These are phyloP conservation scores for Onychomys arenicola DNA, from an alignment of 2,797 vertebrate genomes.

Conservation along the genomic window DNA sequence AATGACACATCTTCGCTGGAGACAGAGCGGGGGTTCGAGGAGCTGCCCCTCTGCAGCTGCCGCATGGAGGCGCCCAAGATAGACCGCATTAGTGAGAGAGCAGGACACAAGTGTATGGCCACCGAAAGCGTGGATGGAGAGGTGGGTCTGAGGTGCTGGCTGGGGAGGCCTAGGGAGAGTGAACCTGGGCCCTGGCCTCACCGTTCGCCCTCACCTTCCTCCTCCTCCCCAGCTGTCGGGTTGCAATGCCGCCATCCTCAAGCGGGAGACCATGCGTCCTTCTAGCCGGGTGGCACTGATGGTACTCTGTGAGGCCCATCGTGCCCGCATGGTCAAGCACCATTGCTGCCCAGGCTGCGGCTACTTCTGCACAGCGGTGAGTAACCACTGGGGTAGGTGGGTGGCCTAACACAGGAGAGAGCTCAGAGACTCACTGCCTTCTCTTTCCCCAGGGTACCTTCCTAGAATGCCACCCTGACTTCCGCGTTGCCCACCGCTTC, in stretches of 20 bases:
- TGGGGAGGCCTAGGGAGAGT: not conserved
- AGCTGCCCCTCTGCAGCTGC: conserved; percentile 95
- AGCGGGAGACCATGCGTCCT: conserved; percentile 95
- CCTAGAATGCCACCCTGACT: conserved; percentile 95
- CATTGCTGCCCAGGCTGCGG: conserved; percentile 97
- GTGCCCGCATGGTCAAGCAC: conserved; percentile 96
- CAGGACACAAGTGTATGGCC: conserved; percentile 94
- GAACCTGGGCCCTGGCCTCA: not conserved
- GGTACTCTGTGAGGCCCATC: conserved; percentile 95
- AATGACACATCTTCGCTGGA: conserved; percentile 94
- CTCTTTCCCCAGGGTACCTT: conserved; percentile 91
- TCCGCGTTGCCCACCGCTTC: conserved; percentile 95
- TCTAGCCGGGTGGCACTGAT: conserved; percentile 95
- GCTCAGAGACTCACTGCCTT: not conserved
- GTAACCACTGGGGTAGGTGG: not conserved
- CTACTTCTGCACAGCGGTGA: conserved; percentile 95
- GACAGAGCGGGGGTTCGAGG: conserved; percentile 92
- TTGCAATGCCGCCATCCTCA: conserved; percentile 91
- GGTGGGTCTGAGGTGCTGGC: conserved; percentile 81
- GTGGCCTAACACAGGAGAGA: rapidly evolving
- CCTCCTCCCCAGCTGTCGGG: conserved; percentile 89
- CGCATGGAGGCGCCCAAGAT: conserved; percentile 96
- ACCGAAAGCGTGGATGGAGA: conserved; percentile 94
- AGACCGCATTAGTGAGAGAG: conserved; percentile 89
- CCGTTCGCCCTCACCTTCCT: rapidly evolving